Evolutionary conservation across 2,888 invertebrate species (phyloP).

Genomic region (Andrena bicolor): DNA sequence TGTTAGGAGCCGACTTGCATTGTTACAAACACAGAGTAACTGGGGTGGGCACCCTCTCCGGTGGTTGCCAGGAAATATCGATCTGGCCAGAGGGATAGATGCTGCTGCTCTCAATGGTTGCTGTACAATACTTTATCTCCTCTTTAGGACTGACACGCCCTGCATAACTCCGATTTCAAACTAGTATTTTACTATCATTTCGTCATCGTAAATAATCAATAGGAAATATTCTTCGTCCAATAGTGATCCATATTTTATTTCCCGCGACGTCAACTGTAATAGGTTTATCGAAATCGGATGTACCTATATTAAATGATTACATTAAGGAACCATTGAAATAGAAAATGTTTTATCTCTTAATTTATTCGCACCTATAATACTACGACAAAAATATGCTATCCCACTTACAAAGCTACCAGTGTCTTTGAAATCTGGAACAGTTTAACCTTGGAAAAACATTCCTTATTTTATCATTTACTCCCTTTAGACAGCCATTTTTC

Average conservation of each 20-base stretch:
- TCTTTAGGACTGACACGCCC: slow-evolving; percentile 65
- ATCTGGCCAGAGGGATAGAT: slow-evolving; percentile 81
- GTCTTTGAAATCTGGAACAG: too few relatives aligned
- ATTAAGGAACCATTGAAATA: too few relatives aligned
- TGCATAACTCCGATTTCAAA: slow-evolving; percentile 74
- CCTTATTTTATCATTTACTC: too few relatives aligned
- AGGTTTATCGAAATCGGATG: too few relatives aligned
- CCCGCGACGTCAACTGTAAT: not conserved
- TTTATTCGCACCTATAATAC: too few relatives aligned
- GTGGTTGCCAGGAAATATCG: slow-evolving; percentile 84
- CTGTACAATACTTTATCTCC: slow-evolving; percentile 77
- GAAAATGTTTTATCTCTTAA: too few relatives aligned
- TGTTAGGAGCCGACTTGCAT: slow-evolving; percentile 79
- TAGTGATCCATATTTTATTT: not conserved
- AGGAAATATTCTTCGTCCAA: not conserved
- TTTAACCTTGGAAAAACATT: too few relatives aligned
- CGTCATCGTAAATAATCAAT: slow-evolving; percentile 7
- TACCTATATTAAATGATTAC: too few relatives aligned
- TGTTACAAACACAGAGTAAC: slow-evolving; percentile 82
- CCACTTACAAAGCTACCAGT: too few relatives aligned
- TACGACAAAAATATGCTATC: too few relatives aligned
- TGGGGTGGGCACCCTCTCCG: slow-evolving; percentile 80
- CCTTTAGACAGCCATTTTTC: too few relatives aligned
- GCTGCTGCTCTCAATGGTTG: slow-evolving; percentile 78
- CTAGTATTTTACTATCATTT: slow-evolving; percentile 36